A percentile compares a stretch with the other conserved stretches of the same genome.
phyloP scores from a whole-genome alignment of 2,888 invertebrate species.

The Bedellia somnulentella region DNA sequence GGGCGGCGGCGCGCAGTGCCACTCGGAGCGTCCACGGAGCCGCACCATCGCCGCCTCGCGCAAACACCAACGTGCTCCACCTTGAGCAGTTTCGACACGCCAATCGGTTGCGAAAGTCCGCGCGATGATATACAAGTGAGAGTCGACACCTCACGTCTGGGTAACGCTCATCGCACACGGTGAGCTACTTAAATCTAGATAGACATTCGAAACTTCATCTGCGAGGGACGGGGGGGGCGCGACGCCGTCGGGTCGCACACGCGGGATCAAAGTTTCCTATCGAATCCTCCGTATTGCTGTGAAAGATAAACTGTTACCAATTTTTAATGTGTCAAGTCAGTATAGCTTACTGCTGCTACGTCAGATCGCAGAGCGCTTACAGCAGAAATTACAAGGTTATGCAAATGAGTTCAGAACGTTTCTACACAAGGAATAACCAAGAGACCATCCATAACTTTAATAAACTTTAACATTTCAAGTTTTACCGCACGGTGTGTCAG shows the following conservation, averaged over 20 bases:
- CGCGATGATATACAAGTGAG: constrained; percentile 62
- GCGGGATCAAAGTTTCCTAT: constrained; percentile 40
- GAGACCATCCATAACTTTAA: constrained; percentile 62
- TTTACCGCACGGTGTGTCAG: constrained; percentile 35
- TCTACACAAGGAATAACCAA: constrained; percentile 60
- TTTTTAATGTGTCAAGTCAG: constrained; percentile 62
- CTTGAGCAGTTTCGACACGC: constrained; percentile 49
- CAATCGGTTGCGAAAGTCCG: constrained; percentile 54
- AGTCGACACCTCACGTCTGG: constrained; percentile 43
- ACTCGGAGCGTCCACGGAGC: constrained; percentile 2
- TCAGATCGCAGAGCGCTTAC: constrained; percentile 55
- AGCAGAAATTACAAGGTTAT: constrained; percentile 62
- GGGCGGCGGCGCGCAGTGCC: neutral
- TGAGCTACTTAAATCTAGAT: constrained; percentile 47
- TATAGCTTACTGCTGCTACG: constrained; percentile 59
- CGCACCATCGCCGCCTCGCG: neutral
- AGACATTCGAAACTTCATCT: constrained; percentile 44
- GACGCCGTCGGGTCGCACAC: constrained; percentile 52
- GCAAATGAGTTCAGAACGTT: constrained; percentile 63
- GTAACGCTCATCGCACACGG: constrained; percentile 56
- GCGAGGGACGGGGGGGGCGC: constrained; percentile 4
- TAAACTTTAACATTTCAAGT: constrained; percentile 55
- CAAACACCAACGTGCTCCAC: constrained; percentile 29
- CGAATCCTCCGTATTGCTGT: constrained; percentile 21
- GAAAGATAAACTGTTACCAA: constrained; percentile 47